phyloP scores from a whole-genome alignment of 2,888 invertebrate species.

The Kryphioiulus occultus region DNA sequence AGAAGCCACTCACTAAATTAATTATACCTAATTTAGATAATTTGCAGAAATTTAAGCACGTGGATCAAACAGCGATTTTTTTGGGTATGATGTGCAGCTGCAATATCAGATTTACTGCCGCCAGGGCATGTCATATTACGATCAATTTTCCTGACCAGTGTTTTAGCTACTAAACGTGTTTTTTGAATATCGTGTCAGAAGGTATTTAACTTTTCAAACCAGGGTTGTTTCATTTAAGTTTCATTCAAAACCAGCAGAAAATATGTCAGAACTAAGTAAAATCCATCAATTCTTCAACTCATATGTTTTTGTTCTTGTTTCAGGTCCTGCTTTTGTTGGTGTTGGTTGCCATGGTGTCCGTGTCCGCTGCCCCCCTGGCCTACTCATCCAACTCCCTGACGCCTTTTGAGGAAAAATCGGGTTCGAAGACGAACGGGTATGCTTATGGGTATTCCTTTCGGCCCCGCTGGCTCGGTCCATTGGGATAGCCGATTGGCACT shows the following conservation, averaged over 20 bases:
- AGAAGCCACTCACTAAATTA: neutral
- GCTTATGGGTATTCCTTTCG: constrained; percentile 53
- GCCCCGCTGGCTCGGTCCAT: constrained; percentile 47
- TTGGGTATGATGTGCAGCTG: neutral
- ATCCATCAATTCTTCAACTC: too few relatives aligned
- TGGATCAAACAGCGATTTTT: neutral
- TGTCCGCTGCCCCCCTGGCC: constrained; percentile 15
- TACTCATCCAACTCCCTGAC: constrained; percentile 47
- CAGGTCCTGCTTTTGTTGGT: constrained; percentile 12
- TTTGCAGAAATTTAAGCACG: neutral
- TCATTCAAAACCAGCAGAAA: too few relatives aligned
- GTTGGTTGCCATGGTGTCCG: constrained; percentile 39
- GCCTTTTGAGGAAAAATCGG: constrained; percentile 35
- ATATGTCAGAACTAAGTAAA: neutral
- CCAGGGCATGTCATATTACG: neutral
- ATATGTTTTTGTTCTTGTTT: neutral
- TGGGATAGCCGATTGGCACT: constrained; percentile 51
- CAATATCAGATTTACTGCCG: neutral
- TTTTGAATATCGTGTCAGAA: neutral
- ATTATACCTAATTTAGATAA: neutral
- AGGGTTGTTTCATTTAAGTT: neutral
- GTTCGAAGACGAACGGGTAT: constrained; percentile 47
- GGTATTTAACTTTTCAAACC: neutral
- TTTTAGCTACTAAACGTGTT: neutral
- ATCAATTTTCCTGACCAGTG: neutral